Conservation (phyloP, 2,888 invertebrate genomes). For the Drosophila prostipennis region DNA sequence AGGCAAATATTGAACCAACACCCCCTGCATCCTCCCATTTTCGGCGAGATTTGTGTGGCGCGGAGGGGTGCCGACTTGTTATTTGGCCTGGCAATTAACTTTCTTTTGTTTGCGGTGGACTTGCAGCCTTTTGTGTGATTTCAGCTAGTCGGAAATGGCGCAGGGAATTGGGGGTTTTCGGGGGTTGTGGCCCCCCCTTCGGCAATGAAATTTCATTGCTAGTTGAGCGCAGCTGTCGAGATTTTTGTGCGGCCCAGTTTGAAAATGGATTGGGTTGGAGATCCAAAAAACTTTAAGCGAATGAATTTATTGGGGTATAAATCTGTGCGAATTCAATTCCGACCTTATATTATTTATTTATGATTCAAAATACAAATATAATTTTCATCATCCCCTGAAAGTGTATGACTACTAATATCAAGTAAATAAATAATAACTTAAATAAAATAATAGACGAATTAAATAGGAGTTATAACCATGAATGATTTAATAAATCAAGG, state of each 20-base stretch:
- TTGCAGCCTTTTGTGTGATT: constrained; percentile 38
- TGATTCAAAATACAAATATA: no score
- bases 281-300: neutral
- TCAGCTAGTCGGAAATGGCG: constrained; percentile 17
- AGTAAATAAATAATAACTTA: no score
- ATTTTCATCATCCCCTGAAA: no score
- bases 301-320: neutral
- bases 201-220: constrained; percentile 62
- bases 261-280: constrained; percentile 5
- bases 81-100: constrained; percentile 64
- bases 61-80: constrained; percentile 43
- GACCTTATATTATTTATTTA: no score
- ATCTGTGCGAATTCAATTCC: neutral
- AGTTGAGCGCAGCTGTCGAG: constrained; percentile 61
- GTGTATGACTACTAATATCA: no score
- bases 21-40: constrained; percentile 6
- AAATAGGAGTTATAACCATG: no score
- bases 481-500: no score
- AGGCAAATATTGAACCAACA: constrained; percentile 44
- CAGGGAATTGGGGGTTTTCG: neutral
- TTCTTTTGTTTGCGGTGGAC: constrained; percentile 58
- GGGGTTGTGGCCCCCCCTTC: neutral
- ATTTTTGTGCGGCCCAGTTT: constrained; percentile 43
- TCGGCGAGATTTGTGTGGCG: constrained; percentile 10
- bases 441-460: no score